Percentiles rank a stretch among this genome's conserved stretches.
Evolutionary conservation across 2,113 vertebrate genomes (phyloP).

Genomic region (Hippoglossus stenolepis): DNA sequence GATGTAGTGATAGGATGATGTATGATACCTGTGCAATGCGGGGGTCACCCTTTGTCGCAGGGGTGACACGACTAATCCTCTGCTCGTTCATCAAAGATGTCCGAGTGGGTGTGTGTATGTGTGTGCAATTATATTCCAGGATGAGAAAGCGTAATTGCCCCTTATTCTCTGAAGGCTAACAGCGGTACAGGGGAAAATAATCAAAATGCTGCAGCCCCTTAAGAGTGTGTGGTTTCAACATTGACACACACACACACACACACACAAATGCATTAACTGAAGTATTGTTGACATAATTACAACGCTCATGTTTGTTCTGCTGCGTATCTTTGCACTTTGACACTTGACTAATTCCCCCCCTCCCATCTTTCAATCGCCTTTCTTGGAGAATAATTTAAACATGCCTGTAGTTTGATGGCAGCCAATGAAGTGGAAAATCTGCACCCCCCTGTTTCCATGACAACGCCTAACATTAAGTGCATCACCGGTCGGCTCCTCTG

Average conservation of each 20-base stretch:
- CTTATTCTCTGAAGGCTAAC: conserved; percentile 44
- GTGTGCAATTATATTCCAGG: conserved; percentile 41
- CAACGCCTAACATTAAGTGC: conserved; percentile 73
- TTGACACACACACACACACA: conserved; percentile 14
- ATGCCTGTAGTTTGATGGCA: conserved; percentile 43
- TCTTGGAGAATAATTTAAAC: conserved; percentile 53
- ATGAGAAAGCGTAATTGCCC: conserved; percentile 41
- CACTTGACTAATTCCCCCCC: conserved; percentile 31
- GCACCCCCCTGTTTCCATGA: conserved; percentile 69
- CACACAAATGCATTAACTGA: conserved; percentile 32
- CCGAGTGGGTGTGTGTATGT: conserved; percentile 5
- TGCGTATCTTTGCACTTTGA: conserved; percentile 12
- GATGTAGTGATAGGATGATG: conserved; percentile 63
- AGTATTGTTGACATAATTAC: conserved; percentile 20
- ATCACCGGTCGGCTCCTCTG: conserved; percentile 31
- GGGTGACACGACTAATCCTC: conserved; percentile 51
- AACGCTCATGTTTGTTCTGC: conserved; percentile 6
- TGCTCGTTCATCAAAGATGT: conserved; percentile 61
- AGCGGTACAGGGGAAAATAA: conserved; percentile 21
- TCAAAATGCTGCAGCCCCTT: conserved; percentile 35
- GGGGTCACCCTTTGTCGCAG: conserved; percentile 48
- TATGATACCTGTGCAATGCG: conserved; percentile 53
- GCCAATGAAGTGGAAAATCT: conserved; percentile 69
- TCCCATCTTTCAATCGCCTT: conserved; percentile 39
- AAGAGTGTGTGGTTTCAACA: conserved; percentile 26